Base-by-base conservation (phyloP, 2,797 vertebrate species). In the Onychomys torridus region DNA sequence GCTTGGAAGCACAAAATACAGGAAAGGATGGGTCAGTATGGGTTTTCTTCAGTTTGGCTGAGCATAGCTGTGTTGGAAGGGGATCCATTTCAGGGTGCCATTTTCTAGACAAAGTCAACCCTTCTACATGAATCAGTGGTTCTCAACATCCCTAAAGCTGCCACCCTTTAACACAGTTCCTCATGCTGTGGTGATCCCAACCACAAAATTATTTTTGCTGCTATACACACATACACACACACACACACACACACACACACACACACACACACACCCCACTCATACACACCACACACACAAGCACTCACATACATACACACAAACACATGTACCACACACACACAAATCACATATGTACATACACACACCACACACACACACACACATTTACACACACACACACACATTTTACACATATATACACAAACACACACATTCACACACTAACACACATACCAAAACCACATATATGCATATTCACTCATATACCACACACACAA, bases 1-100 rank as follows among this genome's bases (percentile, higher is more conserved):
- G 5, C 55, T 55, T 82, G 49, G 17, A 40, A 52, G 92, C 21
- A 77, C 29, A 55, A 95, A 92, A 69, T 43, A 73, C 29, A 65
- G 13, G 12, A 12, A 37, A 7, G 32, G 43, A 73, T 71, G 76
- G 6, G 25, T 14, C 13, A n/a, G 7, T 59, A 46, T 6, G 25
- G 46, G 87, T 88, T 92, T 93, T 61, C 32, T 90, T 89, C 40
- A 52, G 19, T 19, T 93, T 97, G 59, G 52, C 67, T 69, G 6
- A 94, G 90, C 1, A 55, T 83, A 94, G 73, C 61, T 25, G 90
- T 27, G 43, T 69, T 77, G 34, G 27, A n/a, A 92, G 27, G 79
- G 76, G 73, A 59, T 76, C 25, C 49, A 55, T 88, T 88, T 95
- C 59, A 89, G 84, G 63, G 13, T 57, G 4, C 27, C 73, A n/a